These are phyloP conservation scores for Heliconius melpomene DNA, from an alignment of 1,140 invertebrate genomes.

Conservation along the genomic window DNA sequence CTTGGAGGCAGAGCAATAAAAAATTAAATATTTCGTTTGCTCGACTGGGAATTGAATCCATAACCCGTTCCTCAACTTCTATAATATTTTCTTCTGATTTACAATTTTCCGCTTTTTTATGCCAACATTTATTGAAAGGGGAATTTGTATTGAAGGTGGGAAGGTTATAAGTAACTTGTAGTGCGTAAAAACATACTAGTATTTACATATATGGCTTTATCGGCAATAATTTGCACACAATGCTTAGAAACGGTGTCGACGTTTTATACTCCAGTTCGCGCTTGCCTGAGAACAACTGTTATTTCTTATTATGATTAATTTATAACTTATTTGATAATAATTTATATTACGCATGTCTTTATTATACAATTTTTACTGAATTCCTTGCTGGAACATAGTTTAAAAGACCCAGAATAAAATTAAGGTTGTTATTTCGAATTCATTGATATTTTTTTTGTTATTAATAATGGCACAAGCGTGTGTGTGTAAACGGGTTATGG, in stretches of 20 bases:
- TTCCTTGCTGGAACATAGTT: neutral
- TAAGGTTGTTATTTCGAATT: neutral
- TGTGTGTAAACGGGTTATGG: too few relatives aligned
- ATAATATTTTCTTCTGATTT: neutral
- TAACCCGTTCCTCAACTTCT: neutral
- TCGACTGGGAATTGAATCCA: too few relatives aligned
- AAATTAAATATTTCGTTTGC: too few relatives aligned
- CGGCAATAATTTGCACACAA: slow-evolving; percentile 72
- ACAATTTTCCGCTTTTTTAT: neutral
- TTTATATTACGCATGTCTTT: too few relatives aligned
- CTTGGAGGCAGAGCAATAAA: too few relatives aligned
- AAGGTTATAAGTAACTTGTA: slow-evolving; percentile 35
- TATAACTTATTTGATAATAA: neutral
- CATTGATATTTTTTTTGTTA: neutral
- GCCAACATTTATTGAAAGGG: slow-evolving; percentile 18
- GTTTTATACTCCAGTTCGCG: slow-evolving; percentile 63
- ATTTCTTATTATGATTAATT: slow-evolving; percentile 44
- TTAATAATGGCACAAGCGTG: too few relatives aligned
- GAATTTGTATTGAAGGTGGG: slow-evolving; percentile 35
- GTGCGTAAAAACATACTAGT: slow-evolving; percentile 38
- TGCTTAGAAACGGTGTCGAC: slow-evolving; percentile 66
- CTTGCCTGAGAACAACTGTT: slow-evolving; percentile 52
- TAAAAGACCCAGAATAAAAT: neutral
- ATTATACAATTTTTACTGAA: neutral
- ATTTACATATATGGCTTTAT: slow-evolving; percentile 63